phyloP scores from a whole-genome alignment of 2,888 invertebrate species.

The Eupsilia transversa region DNA sequence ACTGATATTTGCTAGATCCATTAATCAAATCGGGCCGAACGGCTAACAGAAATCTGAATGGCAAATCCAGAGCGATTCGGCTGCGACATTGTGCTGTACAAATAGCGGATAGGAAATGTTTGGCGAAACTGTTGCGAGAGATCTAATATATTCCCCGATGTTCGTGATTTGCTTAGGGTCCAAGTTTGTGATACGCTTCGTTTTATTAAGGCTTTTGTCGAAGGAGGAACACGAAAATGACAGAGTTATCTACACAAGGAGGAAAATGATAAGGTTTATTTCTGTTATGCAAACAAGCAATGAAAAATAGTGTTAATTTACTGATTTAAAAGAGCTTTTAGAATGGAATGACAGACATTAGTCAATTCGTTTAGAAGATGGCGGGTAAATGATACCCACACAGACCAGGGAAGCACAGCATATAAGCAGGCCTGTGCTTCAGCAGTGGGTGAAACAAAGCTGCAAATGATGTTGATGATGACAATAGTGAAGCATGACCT shows the following conservation, averaged over 20 bases:
- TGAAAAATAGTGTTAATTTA: not conserved
- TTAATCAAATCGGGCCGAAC: conserved; percentile 82
- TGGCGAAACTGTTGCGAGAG: conserved; percentile 14
- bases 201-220: not conserved
- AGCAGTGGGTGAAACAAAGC: not conserved
- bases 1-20: conserved; percentile 73
- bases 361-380: not conserved
- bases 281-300: not conserved
- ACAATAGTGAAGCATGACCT: not conserved
- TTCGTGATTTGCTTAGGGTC: not conserved
- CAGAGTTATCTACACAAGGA: not conserved
- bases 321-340: not conserved
- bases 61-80: conserved; percentile 74
- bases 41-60: conserved; percentile 84
- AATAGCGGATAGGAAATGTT: conserved; percentile 38
- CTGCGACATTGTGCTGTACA: conserved; percentile 28
- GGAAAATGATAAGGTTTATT: conserved; percentile 12
- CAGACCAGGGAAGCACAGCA: not conserved
- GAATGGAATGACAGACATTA: too few species aligned
- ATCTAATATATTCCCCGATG: not conserved
- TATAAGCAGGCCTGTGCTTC: not conserved
- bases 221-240: not conserved
- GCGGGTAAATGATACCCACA: not conserved
- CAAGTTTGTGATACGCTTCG: not conserved
- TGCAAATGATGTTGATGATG: not conserved